phyloP scores from a whole-genome alignment of 2,113 vertebrate genomes.

The Rhinopithecus roxellana region DNA sequence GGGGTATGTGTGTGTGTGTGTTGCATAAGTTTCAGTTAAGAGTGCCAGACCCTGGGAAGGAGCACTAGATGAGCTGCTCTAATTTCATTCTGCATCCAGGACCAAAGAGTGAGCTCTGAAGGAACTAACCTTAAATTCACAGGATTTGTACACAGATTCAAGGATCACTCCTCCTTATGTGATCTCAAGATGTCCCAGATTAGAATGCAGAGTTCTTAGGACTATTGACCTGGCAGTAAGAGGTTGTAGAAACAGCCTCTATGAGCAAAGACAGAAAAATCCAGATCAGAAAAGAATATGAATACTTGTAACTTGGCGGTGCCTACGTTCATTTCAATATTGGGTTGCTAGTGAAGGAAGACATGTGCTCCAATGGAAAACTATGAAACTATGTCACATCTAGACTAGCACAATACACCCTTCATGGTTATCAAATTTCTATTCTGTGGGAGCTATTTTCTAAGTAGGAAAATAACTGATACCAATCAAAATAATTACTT shows the following conservation, averaged over 20 bases:
- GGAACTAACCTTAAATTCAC: neutral
- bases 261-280: neutral
- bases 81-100: neutral
- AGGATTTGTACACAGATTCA: neutral
- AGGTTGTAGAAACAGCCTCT: neutral
- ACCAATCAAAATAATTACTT: neutral
- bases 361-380: neutral
- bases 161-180: neutral
- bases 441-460: neutral
- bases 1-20: rapidly evolving
- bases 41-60: neutral
- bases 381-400: neutral
- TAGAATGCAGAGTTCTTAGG: neutral
- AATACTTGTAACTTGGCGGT: neutral
- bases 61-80: neutral
- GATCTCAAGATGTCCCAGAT: neutral
- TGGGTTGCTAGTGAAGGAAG: neutral
- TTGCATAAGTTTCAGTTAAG: neutral
- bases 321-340: neutral
- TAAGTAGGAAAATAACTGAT: neutral
- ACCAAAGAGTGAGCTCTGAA: neutral
- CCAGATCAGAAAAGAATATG: neutral
- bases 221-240: neutral
- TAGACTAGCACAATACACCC: neutral
- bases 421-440: neutral